Evolutionary conservation across 2,797 vertebrate species (phyloP).

Genomic region (Lutjanus argentimaculatus): DNA sequence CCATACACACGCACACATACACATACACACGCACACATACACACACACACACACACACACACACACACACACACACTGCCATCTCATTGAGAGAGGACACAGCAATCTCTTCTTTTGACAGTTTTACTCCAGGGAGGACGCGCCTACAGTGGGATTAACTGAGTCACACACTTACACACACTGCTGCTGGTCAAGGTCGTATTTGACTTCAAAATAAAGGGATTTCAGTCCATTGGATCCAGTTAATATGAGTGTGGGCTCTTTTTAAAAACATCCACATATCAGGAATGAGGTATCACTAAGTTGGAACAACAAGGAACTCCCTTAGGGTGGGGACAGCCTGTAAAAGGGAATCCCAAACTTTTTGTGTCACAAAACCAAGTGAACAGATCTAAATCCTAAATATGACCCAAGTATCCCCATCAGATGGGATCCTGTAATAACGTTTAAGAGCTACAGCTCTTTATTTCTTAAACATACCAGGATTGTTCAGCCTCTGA

Average conservation of each 20-base stretch:
- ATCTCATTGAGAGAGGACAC: conserved; percentile 35
- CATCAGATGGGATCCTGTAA: neutral
- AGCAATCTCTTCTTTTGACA: conserved; percentile 42
- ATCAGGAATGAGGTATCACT: neutral
- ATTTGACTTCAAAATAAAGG: neutral
- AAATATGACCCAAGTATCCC: neutral
- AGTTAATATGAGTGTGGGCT: neutral
- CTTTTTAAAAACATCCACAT: neutral
- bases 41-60: neutral
- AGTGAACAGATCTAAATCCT: conserved; percentile 23
- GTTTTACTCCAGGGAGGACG: conserved; percentile 39
- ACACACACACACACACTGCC: neutral
- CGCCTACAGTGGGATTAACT: conserved; percentile 27
- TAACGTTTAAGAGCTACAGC: neutral
- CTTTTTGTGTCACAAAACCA: conserved; percentile 6
- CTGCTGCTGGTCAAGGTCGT: conserved; percentile 3
- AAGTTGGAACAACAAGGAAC: neutral
- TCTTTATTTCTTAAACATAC: conserved; percentile 1
- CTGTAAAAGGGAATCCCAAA: conserved; percentile 3
- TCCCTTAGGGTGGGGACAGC: neutral
- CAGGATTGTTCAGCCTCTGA: too few species aligned
- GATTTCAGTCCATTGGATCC: neutral
- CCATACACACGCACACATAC: neutral
- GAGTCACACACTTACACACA: conserved; percentile 11
- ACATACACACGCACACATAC: neutral